These are phyloP conservation scores for Microctenopoma steveboyesi DNA, from an alignment of 2,797 vertebrate genomes.

Conservation along the genomic window DNA sequence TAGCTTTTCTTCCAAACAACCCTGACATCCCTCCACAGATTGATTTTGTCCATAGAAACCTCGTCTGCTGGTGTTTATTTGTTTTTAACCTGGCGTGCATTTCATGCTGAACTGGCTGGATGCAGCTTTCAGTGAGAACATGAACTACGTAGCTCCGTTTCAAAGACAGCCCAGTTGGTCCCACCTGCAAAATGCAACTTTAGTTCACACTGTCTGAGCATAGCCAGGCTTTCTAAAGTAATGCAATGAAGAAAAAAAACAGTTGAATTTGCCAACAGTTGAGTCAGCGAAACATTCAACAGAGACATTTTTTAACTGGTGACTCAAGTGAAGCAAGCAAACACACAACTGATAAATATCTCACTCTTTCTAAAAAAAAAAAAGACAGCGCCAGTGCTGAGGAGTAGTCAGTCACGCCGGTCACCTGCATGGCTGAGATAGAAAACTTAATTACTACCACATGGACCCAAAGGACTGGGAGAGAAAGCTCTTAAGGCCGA, in stretches of 20 bases:
- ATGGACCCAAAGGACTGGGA: conserved; percentile 84
- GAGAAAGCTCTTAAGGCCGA: conserved; percentile 89
- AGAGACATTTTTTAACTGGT: conserved; percentile 37
- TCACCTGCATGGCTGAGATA: conserved; percentile 89
- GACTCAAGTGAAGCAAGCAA: conserved; percentile 25
- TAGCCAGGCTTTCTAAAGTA: conserved; percentile 38
- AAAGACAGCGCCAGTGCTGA: conserved; percentile 16
- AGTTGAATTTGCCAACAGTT: conserved; percentile 23
- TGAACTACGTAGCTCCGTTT: conserved; percentile 36
- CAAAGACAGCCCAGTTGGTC: conserved; percentile 40
- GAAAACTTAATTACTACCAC: conserved; percentile 91
- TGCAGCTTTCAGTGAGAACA: conserved; percentile 46
- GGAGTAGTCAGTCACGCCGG: conserved; percentile 82
- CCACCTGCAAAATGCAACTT: conserved; percentile 53
- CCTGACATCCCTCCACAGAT: conserved; percentile 75
- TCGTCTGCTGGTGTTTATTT: conserved; percentile 73
- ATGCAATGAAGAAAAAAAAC: not conserved
- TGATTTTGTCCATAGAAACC: conserved; percentile 77
- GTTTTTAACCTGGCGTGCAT: conserved; percentile 74
- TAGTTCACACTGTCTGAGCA: conserved; percentile 44
- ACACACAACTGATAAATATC: conserved; percentile 32
- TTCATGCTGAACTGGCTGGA: conserved; percentile 61
- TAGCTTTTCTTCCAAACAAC: conserved; percentile 82
- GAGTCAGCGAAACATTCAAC: conserved; percentile 42
- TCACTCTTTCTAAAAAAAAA: conserved; percentile 12